phyloP scores from a whole-genome alignment of 2,888 invertebrate species.

The Nephrotoma flavescens region DNA sequence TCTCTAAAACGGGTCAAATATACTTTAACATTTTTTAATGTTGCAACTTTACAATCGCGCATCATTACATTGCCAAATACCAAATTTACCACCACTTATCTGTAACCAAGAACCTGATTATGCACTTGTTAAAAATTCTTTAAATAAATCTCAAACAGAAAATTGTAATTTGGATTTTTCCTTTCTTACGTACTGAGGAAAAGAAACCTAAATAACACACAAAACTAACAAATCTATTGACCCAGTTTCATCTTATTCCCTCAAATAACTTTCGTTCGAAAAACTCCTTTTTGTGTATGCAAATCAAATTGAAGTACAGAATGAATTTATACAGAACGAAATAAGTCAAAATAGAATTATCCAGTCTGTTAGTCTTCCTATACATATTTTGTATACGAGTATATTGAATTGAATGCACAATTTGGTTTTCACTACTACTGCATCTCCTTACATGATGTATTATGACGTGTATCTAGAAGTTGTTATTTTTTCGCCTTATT shows the following conservation, averaged over 20 bases:
- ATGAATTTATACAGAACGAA: neutral
- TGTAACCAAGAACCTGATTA: neutral
- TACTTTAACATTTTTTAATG: too few relatives aligned
- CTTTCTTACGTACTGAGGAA: neutral
- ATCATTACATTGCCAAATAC: neutral
- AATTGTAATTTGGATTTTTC: neutral
- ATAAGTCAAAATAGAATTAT: neutral
- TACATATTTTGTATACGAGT: neutral
- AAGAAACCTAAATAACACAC: neutral
- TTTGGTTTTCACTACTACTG: neutral
- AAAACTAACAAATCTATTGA: neutral
- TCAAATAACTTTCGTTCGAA: neutral
- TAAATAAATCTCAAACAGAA: neutral
- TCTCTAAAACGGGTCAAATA: too few relatives aligned
- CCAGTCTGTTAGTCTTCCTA: neutral
- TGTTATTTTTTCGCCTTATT: neutral
- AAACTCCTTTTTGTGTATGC: neutral
- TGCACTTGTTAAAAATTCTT: neutral
- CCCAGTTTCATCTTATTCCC: neutral
- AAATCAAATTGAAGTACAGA: neutral
- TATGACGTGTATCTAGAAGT: neutral
- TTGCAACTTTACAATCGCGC: too few relatives aligned
- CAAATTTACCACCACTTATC: neutral
- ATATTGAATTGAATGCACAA: neutral
- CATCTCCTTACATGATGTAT: too few relatives aligned